Evolutionary conservation across 2,113 vertebrate genomes (phyloP).

Genomic region (Daubentonia madagascariensis): DNA sequence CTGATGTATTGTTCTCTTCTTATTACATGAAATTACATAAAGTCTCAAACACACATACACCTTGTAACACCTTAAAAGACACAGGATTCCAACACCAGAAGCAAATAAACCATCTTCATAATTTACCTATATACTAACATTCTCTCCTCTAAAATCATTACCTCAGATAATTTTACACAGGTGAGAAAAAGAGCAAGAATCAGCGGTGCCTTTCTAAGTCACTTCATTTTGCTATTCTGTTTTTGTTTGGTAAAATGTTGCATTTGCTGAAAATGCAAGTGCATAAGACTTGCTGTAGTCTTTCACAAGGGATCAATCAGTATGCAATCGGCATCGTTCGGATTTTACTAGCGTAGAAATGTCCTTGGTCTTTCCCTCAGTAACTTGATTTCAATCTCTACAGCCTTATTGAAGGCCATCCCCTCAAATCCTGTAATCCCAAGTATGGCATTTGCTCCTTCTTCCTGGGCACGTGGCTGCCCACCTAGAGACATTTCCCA

Average conservation of each 20-base stretch:
- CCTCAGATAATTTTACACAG: background rate
- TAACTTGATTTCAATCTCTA: background rate
- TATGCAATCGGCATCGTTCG: background rate
- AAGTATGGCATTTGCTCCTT: background rate
- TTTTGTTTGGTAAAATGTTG: background rate
- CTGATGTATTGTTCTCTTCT: background rate
- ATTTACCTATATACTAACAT: background rate
- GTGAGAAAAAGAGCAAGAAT: background rate
- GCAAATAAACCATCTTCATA: background rate
- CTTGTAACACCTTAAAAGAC: background rate
- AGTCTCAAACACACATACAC: background rate
- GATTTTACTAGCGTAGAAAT: background rate
- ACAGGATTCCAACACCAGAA: background rate
- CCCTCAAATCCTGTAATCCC: background rate
- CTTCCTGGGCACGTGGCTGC: background rate
- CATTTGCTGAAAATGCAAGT: background rate
- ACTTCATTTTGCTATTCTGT: background rate
- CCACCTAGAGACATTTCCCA: background rate
- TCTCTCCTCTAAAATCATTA: background rate
- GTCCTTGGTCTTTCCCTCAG: slow-evolving; percentile 2
- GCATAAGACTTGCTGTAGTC: background rate
- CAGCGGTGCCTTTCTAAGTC: background rate
- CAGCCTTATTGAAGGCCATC: background rate
- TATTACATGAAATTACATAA: background rate
- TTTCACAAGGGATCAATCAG: background rate